Percentiles rank a stretch among this genome's conserved stretches.
Conservation (phyloP, 2,888 invertebrate species). For the Ormyrus rosae region DNA sequence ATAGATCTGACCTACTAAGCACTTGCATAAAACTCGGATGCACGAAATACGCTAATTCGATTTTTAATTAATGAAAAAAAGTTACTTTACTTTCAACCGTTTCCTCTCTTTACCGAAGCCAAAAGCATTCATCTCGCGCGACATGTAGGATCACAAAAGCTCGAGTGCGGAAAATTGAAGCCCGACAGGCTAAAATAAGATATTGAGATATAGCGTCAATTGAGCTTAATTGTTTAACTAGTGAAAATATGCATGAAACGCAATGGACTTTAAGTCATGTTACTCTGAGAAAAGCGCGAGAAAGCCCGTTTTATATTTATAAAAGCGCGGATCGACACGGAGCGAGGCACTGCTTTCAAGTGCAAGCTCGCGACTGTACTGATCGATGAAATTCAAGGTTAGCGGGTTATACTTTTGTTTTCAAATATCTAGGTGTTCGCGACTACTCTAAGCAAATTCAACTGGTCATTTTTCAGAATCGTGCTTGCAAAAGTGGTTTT, state of each 20-base stretch:
- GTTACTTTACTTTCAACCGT: not conserved
- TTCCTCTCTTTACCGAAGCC: no score
- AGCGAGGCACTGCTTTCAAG: conserved; percentile 32
- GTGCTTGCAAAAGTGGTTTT: not conserved
- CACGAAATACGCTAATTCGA: not conserved
- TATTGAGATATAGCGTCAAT: conserved; percentile 20
- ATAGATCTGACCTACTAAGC: conserved; percentile 45
- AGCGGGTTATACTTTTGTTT: conserved; percentile 41
- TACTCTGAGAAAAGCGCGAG: no score
- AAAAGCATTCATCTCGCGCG: no score
- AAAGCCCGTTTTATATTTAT: conserved; percentile 3
- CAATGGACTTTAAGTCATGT: no score
- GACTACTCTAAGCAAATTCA: conserved; percentile 28
- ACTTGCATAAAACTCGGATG: conserved; percentile 25
- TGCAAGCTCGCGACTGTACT: conserved; percentile 47
- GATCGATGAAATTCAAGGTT: conserved; percentile 52
- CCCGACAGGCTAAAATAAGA: not conserved
- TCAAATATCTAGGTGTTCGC: conserved; percentile 29
- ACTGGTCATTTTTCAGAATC: not conserved
- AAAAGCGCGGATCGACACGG: conserved; percentile 16
- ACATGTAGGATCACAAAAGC: no score
- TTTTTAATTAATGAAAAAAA: not conserved
- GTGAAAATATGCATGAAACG: no score
- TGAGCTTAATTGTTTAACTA: not conserved
- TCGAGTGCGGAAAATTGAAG: no score